Conservation (phyloP, 2,888 invertebrate species). For the Agonopterix subpropinquella region DNA sequence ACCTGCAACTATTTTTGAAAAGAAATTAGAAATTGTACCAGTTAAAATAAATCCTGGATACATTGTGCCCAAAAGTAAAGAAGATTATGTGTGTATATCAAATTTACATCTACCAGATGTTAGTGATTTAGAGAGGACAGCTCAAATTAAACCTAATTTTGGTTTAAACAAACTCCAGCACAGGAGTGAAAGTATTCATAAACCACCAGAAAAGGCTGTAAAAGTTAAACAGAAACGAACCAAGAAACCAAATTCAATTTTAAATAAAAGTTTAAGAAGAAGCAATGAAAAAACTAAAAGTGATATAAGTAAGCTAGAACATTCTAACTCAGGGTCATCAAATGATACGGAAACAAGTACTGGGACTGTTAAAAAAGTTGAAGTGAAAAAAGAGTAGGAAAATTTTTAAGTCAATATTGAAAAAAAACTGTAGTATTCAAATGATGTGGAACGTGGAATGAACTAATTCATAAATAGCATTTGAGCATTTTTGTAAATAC, state of each 20-base stretch:
- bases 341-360: slow-evolving; percentile 72
- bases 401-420: background rate
- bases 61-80: slow-evolving; percentile 37
- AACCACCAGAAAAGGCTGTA: slow-evolving; percentile 57
- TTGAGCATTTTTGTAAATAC: too few relatives aligned
- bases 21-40: slow-evolving; percentile 62
- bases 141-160: slow-evolving; percentile 64
- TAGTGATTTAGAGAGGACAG: slow-evolving; percentile 50
- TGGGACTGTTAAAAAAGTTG: slow-evolving; percentile 61
- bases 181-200: slow-evolving; percentile 61
- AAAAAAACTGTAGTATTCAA: background rate
- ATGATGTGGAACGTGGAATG: too few relatives aligned
- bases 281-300: slow-evolving; percentile 31
- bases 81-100: slow-evolving; percentile 58
- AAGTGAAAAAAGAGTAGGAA: slow-evolving; percentile 22
- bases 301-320: slow-evolving; percentile 50
- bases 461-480: too few relatives aligned
- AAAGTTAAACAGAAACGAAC: slow-evolving; percentile 53
- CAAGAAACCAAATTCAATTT: slow-evolving; percentile 42
- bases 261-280: slow-evolving; percentile 40
- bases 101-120: slow-evolving; percentile 55
- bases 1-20: slow-evolving; percentile 54
- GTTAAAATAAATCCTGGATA: slow-evolving; percentile 54
- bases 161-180: slow-evolving; percentile 58
- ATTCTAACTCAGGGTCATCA: slow-evolving; percentile 77